A percentile compares a stretch with the other conserved stretches of the same genome.
Evolutionary conservation across 1,140 invertebrate genomes (phyloP).

Genomic region (Halesus radiatus): DNA sequence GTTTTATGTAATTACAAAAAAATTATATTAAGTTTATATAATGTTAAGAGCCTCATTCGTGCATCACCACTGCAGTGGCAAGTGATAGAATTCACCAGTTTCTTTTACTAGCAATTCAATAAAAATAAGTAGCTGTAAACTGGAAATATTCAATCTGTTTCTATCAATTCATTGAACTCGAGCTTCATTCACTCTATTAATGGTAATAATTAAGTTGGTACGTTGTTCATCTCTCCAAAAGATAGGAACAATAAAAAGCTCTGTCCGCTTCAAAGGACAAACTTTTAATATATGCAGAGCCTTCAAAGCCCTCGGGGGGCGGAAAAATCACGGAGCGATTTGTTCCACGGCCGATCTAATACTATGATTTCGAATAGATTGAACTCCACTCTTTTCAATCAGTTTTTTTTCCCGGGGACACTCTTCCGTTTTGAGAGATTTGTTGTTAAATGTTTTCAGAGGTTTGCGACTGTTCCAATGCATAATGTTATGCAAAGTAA

Average conservation of each 20-base stretch:
- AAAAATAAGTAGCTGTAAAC: too few relatives aligned
- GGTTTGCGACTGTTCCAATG: background rate
- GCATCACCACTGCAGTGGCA: too few relatives aligned
- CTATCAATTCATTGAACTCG: too few relatives aligned
- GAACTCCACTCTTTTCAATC: constrained; percentile 28
- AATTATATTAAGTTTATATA: too few relatives aligned
- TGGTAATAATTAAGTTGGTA: constrained; percentile 27
- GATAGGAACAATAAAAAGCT: constrained; percentile 51
- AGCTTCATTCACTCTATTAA: background rate
- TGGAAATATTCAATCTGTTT: too few relatives aligned
- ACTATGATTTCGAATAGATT: constrained; percentile 40
- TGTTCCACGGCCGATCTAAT: constrained; percentile 35
- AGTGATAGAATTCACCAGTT: too few relatives aligned
- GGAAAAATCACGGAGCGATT: constrained; percentile 48
- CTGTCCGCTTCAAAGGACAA: constrained; percentile 49
- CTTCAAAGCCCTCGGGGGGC: constrained; percentile 47
- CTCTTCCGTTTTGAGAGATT: constrained; percentile 2
- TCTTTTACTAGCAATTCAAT: too few relatives aligned
- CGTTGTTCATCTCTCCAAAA: too few relatives aligned
- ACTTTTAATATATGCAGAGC: constrained; percentile 57
- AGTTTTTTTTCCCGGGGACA: constrained; percentile 23
- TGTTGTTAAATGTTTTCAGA: constrained; percentile 25
- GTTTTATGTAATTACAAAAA: too few relatives aligned
- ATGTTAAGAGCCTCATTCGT: too few relatives aligned
- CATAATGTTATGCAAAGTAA: constrained; percentile 2